Base-by-base conservation (phyloP, 2,797 vertebrate genomes). In the Acanthurus leucopareius region DNA sequence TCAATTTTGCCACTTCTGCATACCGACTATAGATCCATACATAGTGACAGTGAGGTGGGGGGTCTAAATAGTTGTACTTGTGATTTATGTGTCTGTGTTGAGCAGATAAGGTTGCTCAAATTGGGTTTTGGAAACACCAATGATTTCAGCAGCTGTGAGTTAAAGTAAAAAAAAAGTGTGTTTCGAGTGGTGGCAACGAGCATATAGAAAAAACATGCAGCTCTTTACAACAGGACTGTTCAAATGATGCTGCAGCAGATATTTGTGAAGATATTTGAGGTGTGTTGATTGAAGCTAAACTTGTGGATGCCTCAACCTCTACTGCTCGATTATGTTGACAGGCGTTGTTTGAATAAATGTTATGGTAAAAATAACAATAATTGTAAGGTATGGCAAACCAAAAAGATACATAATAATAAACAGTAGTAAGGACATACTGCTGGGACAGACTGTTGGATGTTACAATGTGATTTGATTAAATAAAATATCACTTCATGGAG, bases 131-230 rank as follows among this genome's bases (percentile, higher is more conserved):
- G 60, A 76, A 75, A 68, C n/a, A 20, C 5, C 13, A 52, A 75
- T 84, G 80, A 76, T 69, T 85, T 77, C 67, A 87, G 66, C 78
- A 87, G 62, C 61, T 72, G 66, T 68, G 66, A 40, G 73, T 42
- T 38, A 63, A 73, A 28, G 40, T 42, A 56, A 51, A 48, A 54
- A 60, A 65, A 72, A 66, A 74, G 14, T 77, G 16, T 76, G 2
- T 2, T 28, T 28, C 28, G 28, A 28, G 28, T 28, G 28, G 72
- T 71, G 71, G 72, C 32, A 61, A 65, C 17, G 10, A 38, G 28
- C 19, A 54, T 56, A 61, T 48, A 63, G 42, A 79, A 79, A 63
- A 76, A 86, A 75, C 73, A 84, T 71, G 83, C 80, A 63, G 17
- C 4, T 80, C 40, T 77, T 58, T 59, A 7, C 20, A 48, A 52